phyloP scores from a whole-genome alignment of 37 sponge, comb jelly and placozoan genomes.

The Beroe ovata region DNA sequence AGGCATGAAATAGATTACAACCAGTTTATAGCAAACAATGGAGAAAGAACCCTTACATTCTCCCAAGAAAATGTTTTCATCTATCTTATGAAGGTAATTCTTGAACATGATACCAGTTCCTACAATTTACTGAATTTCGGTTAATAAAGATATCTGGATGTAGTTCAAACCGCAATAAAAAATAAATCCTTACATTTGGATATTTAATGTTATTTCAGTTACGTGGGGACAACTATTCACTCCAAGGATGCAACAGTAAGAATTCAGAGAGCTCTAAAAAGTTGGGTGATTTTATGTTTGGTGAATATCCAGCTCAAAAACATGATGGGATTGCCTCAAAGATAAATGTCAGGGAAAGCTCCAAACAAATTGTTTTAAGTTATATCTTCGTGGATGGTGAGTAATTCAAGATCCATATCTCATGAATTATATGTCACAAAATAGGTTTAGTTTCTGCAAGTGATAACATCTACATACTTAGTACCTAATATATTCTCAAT shows the following conservation, averaged over 20 bases:
- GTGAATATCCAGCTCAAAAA: slow-evolving; percentile 29
- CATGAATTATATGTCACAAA: neutral
- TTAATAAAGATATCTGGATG: too few relatives aligned
- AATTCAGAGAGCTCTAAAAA: neutral
- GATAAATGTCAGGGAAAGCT: slow-evolving; percentile 1
- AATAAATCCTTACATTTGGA: neutral
- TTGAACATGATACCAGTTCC: neutral
- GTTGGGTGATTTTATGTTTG: slow-evolving; percentile 34
- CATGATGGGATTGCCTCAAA: slow-evolving; percentile 45
- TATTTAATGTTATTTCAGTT: slow-evolving; percentile 8
- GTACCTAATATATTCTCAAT: neutral
- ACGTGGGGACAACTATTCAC: slow-evolving; percentile 9
- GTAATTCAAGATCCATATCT: neutral
- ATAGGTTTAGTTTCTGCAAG: too few relatives aligned
- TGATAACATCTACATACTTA: too few relatives aligned
- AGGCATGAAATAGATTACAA: slow-evolving; percentile 7
- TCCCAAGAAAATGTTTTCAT: neutral
- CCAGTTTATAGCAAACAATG: neutral
- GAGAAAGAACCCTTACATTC: neutral
- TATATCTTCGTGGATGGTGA: slow-evolving; percentile 22
- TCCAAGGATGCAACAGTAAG: neutral
- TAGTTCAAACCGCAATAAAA: neutral
- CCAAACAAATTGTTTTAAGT: slow-evolving; percentile 1
- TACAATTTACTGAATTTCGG: too few relatives aligned
- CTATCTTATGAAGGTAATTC: slow-evolving; percentile 8